A percentile compares a stretch with the other conserved stretches of the same genome.
Evolutionary conservation across 1,140 invertebrate species (phyloP).

Genomic region (Rhizoglyphus robini): DNA sequence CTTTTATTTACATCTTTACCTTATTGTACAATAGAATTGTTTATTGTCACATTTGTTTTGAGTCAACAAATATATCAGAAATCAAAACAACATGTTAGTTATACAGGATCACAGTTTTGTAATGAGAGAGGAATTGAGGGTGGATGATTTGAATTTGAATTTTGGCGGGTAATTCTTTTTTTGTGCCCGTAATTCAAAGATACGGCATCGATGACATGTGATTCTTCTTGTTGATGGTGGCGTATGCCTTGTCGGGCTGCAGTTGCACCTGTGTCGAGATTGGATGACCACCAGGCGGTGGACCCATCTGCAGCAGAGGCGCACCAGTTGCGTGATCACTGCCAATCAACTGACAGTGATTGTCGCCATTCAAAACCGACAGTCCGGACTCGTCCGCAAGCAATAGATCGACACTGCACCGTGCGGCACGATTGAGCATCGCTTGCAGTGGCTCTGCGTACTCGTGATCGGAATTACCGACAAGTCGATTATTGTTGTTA

Average conservation of each 20-base stretch:
- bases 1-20: too few relatives aligned
- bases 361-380: neutral
- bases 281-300: neutral
- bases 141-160: too few relatives aligned
- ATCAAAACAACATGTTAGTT: too few relatives aligned
- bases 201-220: neutral
- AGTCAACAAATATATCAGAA: too few relatives aligned
- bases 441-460: constrained; percentile 18
- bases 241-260: neutral
- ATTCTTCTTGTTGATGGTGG: neutral
- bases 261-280: neutral
- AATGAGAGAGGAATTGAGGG: too few relatives aligned
- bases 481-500: neutral
- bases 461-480: constrained; percentile 12
- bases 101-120: too few relatives aligned
- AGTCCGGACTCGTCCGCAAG: neutral
- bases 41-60: too few relatives aligned
- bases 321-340: neutral
- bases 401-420: neutral
- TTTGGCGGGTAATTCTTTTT: too few relatives aligned
- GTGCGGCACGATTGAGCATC: neutral
- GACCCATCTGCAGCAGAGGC: neutral
- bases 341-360: neutral
- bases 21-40: too few relatives aligned
- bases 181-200: too few relatives aligned